Conservation (phyloP, 2,113 vertebrate species). For the Choloepus hoffmanni region DNA sequence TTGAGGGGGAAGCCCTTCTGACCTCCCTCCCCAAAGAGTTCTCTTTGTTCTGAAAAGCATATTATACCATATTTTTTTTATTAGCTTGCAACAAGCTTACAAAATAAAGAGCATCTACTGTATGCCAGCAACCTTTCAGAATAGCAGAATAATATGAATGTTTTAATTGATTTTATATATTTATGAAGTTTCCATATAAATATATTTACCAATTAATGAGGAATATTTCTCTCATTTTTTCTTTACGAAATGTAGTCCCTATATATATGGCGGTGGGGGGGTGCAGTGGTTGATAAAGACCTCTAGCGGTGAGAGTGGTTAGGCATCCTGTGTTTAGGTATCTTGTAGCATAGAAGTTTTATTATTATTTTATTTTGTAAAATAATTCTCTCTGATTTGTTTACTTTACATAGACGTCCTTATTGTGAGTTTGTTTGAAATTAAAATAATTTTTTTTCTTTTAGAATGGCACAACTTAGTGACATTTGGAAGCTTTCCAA, state of each 20-base stretch:
- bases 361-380: neutral
- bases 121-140: constrained; percentile 4
- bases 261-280: neutral
- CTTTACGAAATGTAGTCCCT: neutral
- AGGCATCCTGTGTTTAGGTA: neutral
- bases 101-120: constrained; percentile 41
- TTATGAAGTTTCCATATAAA: neutral
- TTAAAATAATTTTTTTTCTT: constrained; percentile 1
- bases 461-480: constrained; percentile 90
- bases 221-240: neutral
- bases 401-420: constrained; percentile 23
- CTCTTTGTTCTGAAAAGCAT: constrained; percentile 16
- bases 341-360: neutral
- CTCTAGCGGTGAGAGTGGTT: neutral
- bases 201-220: constrained; percentile 34
- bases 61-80: constrained; percentile 7
- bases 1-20: neutral
- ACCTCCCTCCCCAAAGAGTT: neutral
- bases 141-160: neutral
- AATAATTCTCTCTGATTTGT: neutral
- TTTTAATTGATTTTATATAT: constrained; percentile 16
- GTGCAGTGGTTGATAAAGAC: neutral
- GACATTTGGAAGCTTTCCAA: constrained; percentile 85
- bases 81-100: neutral
- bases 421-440: constrained; percentile 50